A percentile compares a stretch with the other conserved stretches of the same genome.
These are phyloP conservation scores for Heliangelus exortis DNA, from an alignment of 2,797 vertebrate species.

Conservation along the genomic window DNA sequence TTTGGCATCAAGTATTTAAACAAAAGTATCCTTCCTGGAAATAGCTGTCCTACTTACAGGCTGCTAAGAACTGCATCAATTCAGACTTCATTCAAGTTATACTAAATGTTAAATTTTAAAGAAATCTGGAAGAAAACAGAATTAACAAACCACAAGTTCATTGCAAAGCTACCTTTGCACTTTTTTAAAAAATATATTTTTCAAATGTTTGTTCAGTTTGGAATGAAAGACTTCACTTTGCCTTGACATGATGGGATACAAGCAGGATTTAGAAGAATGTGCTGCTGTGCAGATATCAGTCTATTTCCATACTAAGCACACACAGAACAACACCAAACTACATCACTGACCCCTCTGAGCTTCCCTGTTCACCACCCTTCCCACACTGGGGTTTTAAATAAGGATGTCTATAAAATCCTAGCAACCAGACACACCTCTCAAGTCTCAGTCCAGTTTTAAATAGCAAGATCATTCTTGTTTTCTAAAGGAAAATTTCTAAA, in stretches of 20 bases:
- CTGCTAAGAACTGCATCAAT: constrained; percentile 30
- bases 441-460: background rate
- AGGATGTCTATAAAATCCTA: background rate
- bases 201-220: background rate
- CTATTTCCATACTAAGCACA: background rate
- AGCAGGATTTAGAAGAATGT: background rate
- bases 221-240: background rate
- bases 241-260: background rate
- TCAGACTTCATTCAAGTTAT: background rate
- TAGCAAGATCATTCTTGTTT: background rate
- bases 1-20: constrained; percentile 51
- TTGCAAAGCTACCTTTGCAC: background rate
- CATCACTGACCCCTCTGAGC: background rate
- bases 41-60: background rate
- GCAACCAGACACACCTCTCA: background rate
- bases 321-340: background rate
- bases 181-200: background rate
- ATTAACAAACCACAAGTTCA: background rate
- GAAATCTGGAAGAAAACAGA: background rate
- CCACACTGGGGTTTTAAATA: background rate
- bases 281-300: fast-evolving
- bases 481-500: background rate
- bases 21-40: constrained; percentile 62
- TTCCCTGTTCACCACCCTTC: background rate
- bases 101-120: background rate